Percentiles rank a stretch among this genome's conserved stretches.
Conservation (phyloP, 2,113 vertebrate genomes). For the Mormyrus iriodes region DNA sequence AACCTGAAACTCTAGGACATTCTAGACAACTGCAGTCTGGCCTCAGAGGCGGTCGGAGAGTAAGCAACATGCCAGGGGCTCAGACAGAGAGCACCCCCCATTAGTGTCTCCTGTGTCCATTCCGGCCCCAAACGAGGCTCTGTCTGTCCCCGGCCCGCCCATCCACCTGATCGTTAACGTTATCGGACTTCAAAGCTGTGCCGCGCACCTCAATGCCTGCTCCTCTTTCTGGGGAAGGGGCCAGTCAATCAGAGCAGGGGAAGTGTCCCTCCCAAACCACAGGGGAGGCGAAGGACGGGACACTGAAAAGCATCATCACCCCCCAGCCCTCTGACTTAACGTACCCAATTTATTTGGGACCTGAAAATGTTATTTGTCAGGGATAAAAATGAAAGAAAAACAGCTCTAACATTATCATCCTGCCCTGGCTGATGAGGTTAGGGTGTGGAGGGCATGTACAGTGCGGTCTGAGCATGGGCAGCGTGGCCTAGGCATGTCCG, state of each 20-base stretch:
- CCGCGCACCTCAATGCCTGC: constrained; percentile 40
- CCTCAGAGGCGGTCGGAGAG: constrained; percentile 9
- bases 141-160: constrained; percentile 51
- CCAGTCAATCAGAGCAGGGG: constrained; percentile 25
- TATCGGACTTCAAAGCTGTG: constrained; percentile 58
- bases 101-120: constrained; percentile 54
- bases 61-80: constrained; percentile 26
- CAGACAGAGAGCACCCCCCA: constrained; percentile 33
- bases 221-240: constrained; percentile 42
- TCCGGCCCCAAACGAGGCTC: constrained; percentile 55
- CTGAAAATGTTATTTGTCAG: constrained; percentile 24
- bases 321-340: constrained; percentile 18
- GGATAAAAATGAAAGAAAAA: constrained; percentile 44
- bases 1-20: background rate
- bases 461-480: background rate
- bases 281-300: background rate
- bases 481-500: background rate
- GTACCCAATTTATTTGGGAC: background rate
- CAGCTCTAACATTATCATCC: constrained; percentile 47
- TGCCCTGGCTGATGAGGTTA: constrained; percentile 45
- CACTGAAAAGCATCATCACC: constrained; percentile 20
- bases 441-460: constrained; percentile 24
- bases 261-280: constrained; percentile 17
- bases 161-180: constrained; percentile 58
- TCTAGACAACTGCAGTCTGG: background rate